These are phyloP conservation scores for Pyrocephalus nanus DNA, from an alignment of 2,797 vertebrate species.

Conservation along the genomic window DNA sequence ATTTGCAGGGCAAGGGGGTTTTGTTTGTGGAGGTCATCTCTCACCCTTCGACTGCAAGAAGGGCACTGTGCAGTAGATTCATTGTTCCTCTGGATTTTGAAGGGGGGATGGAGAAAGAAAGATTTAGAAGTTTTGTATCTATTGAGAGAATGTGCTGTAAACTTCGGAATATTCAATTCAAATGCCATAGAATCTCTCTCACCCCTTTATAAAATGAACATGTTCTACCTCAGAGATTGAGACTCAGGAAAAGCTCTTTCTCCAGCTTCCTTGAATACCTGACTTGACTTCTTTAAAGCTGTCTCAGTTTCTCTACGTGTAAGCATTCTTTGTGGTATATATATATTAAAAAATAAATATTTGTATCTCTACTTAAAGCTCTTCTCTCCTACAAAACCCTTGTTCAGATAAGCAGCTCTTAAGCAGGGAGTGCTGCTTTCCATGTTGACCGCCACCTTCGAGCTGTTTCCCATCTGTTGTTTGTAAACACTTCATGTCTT, in stretches of 20 bases:
- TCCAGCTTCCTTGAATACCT: not conserved
- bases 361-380: not conserved
- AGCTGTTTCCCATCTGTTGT: constrained; percentile 55
- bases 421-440: not conserved
- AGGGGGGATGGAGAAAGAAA: not conserved
- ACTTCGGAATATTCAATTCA: not conserved
- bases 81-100: not conserved
- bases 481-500: constrained; percentile 44
- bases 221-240: not conserved
- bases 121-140: not conserved
- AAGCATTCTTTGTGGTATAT: not conserved
- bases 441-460: not conserved
- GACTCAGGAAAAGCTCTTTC: not conserved
- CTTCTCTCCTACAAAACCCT: not conserved
- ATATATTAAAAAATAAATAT: not conserved
- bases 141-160: not conserved
- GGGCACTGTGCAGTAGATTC: not conserved
- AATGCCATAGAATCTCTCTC: not conserved
- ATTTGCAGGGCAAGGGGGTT: not conserved
- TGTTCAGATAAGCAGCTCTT: not conserved
- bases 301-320: not conserved
- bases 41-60: not conserved
- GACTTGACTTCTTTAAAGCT: not conserved
- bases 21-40: not conserved
- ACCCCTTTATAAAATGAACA: not conserved